Base-by-base conservation (phyloP, 2,888 invertebrate genomes). In the Amphipyra berbera region DNA sequence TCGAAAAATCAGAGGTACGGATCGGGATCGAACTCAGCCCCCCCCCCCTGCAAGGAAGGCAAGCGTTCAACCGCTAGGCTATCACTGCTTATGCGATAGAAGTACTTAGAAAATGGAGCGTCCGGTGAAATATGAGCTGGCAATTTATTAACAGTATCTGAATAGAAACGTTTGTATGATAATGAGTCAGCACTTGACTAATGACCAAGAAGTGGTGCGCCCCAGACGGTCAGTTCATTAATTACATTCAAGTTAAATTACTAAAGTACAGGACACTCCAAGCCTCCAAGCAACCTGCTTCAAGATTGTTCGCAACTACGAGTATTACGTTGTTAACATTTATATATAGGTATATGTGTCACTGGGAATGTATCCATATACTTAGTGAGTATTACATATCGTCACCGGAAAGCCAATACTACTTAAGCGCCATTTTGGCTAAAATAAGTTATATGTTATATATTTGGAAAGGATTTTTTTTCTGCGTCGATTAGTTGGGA, bases 161-260 rank as follows among this genome's bases (percentile, higher is more conserved):
- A 71, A 68, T 62, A 45, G 48, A 57, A 76, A 70, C 65, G 77
- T 67, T 80, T 72, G 71, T 78, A 76, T 73, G 72, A 59, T 78
- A 83, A 83, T 83, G 81, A 84, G 78, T 73, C 63, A 79, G 76
- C 66, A 73, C 77, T 82, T 81, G 76, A 82, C 75, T 82, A 84
- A 86, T 83, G 81, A 78, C 81, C 63, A 57, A 71, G 76, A 79
- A 80, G 71, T 73, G 78, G 78, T 75, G 71, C 63, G 71, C 84
- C 81, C 68, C 83, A 76, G 83, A 81, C 84, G 84, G 84, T 82
- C 82, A 81, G 70, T 86, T 84, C 84, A 88, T 88, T 88, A 89
- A 89, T 88, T 87, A 88, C 82, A 79, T 77, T 77, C 68, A 84
- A 84, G 81, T 82, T 84, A 81, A 82, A 82, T 82, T 80, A 80